A percentile compares a stretch with the other conserved stretches of the same genome.
phyloP scores from a whole-genome alignment of 2,113 vertebrate genomes.

The Salvator merianae region DNA sequence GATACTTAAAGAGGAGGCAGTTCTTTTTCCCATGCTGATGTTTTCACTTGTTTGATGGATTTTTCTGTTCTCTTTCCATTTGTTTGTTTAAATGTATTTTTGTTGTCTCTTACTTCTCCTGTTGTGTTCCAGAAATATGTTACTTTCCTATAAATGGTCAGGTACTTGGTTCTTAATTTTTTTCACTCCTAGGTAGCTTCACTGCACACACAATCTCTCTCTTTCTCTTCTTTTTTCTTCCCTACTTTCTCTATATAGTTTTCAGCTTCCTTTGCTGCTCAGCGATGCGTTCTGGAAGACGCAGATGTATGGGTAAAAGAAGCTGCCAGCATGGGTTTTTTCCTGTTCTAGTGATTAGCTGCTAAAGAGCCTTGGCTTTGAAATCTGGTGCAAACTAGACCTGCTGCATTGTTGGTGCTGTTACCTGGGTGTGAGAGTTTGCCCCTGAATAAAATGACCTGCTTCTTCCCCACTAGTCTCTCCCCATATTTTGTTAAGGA shows the following conservation, averaged over 20 bases:
- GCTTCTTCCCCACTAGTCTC: not conserved
- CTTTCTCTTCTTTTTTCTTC: not conserved
- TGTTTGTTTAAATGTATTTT: not conserved
- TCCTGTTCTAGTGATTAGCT: constrained; percentile 16
- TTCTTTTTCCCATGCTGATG: no score
- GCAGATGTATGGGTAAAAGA: constrained; percentile 39
- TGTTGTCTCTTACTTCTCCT: not conserved
- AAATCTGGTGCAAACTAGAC: not conserved
- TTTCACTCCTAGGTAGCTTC: not conserved
- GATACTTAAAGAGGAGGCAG: not conserved
- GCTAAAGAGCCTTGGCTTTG: constrained; percentile 40
- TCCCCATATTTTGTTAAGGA: not conserved
- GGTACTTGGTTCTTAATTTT: accelerated
- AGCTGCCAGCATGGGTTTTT: constrained; percentile 49
- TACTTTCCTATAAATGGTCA: not conserved
- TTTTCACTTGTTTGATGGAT: not conserved
- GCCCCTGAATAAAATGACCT: not conserved
- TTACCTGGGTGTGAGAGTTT: not conserved
- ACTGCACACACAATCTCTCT: constrained; percentile 42
- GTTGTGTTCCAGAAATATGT: not conserved
- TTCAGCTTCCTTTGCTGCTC: constrained; percentile 71
- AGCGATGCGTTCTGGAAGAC: constrained; percentile 62
- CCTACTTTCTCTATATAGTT: constrained; percentile 61
- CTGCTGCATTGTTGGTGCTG: not conserved
- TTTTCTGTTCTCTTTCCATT: not conserved